Evolutionary conservation across 2,797 vertebrate genomes (phyloP).

Genomic region (Acridotheres tristis): DNA sequence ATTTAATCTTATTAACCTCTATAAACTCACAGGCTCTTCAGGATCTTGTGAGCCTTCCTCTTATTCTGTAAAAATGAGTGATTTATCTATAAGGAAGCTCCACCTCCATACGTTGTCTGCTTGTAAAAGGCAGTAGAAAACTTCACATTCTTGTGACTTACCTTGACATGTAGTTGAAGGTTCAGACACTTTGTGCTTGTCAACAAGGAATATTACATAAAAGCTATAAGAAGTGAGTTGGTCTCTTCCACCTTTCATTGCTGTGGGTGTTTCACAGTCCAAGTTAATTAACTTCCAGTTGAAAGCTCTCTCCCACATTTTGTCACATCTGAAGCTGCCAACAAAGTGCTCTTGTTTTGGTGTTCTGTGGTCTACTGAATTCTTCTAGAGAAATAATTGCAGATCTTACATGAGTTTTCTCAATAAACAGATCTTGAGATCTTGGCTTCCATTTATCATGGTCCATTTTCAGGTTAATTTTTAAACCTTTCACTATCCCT

Average conservation of each 20-base stretch:
- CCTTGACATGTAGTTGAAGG: background rate
- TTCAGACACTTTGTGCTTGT: background rate
- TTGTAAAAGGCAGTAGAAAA: background rate
- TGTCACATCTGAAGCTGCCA: background rate
- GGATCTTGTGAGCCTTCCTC: background rate
- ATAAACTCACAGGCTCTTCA: background rate
- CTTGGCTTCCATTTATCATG: background rate
- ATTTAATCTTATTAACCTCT: background rate
- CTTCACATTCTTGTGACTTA: background rate
- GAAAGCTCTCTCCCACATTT: background rate
- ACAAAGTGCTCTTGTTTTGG: background rate
- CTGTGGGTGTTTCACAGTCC: background rate
- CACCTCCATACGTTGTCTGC: background rate
- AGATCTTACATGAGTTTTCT: background rate
- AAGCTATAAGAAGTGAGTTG: background rate
- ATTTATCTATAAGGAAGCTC: background rate
- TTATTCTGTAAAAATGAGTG: background rate
- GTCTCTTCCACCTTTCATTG: background rate
- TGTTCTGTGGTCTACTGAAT: background rate
- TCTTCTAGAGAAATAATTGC: background rate
- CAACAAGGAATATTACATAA: background rate
- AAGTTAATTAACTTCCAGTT: background rate
- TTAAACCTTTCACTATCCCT: background rate
- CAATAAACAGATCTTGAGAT: background rate
- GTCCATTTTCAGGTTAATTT: background rate